These are phyloP conservation scores for Sminthurides aquaticus DNA, from an alignment of 2,888 invertebrate species.

Conservation along the genomic window DNA sequence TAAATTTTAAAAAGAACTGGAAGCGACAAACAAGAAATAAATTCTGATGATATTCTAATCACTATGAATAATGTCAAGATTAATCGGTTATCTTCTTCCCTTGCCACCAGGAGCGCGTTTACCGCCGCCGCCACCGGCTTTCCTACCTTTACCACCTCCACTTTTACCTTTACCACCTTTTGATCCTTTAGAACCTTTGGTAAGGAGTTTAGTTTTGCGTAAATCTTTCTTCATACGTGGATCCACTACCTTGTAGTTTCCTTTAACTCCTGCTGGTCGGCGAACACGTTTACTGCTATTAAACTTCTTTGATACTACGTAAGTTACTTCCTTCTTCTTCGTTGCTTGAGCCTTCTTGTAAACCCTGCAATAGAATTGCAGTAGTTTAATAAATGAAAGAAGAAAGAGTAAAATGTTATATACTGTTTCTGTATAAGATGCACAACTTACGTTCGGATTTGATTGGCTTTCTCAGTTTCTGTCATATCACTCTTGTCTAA, in stretches of 20 bases:
- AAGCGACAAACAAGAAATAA: not conserved
- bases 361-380: slow-evolving; percentile 54
- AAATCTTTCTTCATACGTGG: slow-evolving; percentile 89
- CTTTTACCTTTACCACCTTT: too few species aligned
- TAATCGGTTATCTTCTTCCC: not conserved
- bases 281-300: slow-evolving; percentile 65
- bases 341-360: slow-evolving; percentile 82
- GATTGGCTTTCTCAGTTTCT: slow-evolving; percentile 85
- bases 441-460: slow-evolving; percentile 69
- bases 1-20: not conserved
- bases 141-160: too few species aligned
- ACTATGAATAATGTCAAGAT: not conserved
- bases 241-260: slow-evolving; percentile 90
- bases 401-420: slow-evolving; percentile 3
- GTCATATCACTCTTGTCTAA: slow-evolving; percentile 82
- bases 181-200: slow-evolving; percentile 28
- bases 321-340: slow-evolving; percentile 82
- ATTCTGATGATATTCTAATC: not conserved
- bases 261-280: slow-evolving; percentile 81
- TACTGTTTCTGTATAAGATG: not conserved
- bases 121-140: too few species aligned
- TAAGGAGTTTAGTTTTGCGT: slow-evolving; percentile 43
- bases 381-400: too few species aligned
- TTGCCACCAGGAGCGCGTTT: not conserved
- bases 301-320: slow-evolving; percentile 88